Evolutionary conservation across 1,140 invertebrate species (phyloP), one percentile per base, ranked within the genome.

Genomic region (Hormaphis cornu): DNA sequence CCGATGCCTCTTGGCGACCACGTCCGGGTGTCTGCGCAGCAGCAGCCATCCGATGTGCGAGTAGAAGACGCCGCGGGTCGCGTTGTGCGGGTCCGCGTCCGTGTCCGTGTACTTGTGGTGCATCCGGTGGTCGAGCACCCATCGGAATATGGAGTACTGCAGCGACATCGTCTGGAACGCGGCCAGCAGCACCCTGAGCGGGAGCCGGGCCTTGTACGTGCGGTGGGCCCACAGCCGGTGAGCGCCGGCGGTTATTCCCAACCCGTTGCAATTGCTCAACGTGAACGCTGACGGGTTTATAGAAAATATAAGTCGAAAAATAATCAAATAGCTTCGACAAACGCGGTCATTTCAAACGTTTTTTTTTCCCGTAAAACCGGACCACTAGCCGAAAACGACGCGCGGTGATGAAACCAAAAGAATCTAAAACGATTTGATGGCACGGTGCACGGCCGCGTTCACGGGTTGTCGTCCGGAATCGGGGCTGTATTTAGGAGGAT

Each of bases 201-300:
- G 94, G 81, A 89, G 87, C 77, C 86, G 92, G 7, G 95, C 95
- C 81, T 96, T 96, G 81, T 96, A 97, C 0, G 93, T 86, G 74
- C 89, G 85, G 79, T 98, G 95, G 8, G 94, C 84, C 94, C 94
- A 97, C 20, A 97, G 82, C 74, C 95, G 83, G 78, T 97, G 95
- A 10, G 91, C 92, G n/a, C 95, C 95, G 33, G 92, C 95, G 12
- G 95, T 97, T 61, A 97, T 88, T 4, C 91, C 90, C 18, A 93
- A 75, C 5, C 88, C 91, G 18, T 83, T 83, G 28, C 83, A 76
- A 52, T 87, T 77, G 78, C 93, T 93, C 59, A 90, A 73, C 0
- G 84, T 18, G 30, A 48, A 86, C 10, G 37, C 59, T 66, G n/a
- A n/a, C n/a, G n/a, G n/a, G n/a, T n/a, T n/a, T n/a, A n/a, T n/a